Evolutionary conservation across 2,113 vertebrate species (phyloP), one percentile per base, ranked within the genome.

Genomic region (pig (Sus scrofa)): DNA sequence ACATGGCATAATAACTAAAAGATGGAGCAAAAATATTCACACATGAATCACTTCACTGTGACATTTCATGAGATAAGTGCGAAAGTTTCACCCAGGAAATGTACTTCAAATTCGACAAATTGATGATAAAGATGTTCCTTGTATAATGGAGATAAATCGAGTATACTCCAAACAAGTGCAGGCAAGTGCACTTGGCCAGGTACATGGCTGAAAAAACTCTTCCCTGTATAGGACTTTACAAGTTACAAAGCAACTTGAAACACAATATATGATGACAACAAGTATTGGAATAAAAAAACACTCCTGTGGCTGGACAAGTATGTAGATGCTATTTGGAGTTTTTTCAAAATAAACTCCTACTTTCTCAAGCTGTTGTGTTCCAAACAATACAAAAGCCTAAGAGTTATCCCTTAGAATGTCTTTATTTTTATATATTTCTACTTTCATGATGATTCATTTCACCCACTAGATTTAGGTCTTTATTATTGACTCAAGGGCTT

Each of bases 261-360:
- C 10, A 32, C 24, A 91, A 30, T 62, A 30, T 7, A 34, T 58
- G 27, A 74, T 91, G 63, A 50, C 65, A 93, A 44, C 7, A 12
- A 62, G 34, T 3, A 86, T 0, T 62, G 14, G 22, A 96, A 75
- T 65, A 75, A 82, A 83, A 83, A n/a, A 75, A 71, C 87, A 63
- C 65, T 56, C 39, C 63, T 84, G 27, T 67, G 27, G 62, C 22
- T 74, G n/a, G 70, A 70, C 32, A 96, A 78, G 71, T 74, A 79
- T 15, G 3, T 44, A 67, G 34, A 93, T 81, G 54, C 37, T 91
- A 26, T 65, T 81, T 73, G 39, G 30, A 52, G 50, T 74, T 81
- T 96, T 73, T 86, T 65, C 37, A 83, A 85, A 91, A 78, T 39
- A 89, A 94, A 85, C 37, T 85, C 58, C 39, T 20, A 52, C 9